Base-by-base conservation (phyloP, 2,888 invertebrate genomes). In the Yponomeuta malinellus region DNA sequence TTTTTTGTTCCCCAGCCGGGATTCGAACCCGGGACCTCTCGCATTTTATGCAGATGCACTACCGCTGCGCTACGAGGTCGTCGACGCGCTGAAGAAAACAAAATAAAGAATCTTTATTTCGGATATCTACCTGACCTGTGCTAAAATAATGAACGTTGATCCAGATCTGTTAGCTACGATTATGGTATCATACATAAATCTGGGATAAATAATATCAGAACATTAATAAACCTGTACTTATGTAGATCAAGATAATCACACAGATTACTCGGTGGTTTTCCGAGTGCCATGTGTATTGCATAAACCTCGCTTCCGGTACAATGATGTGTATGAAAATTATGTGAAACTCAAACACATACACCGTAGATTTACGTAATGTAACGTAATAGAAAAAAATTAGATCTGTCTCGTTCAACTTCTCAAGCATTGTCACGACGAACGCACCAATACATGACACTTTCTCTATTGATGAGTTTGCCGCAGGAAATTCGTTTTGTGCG, bases 401-500 rank as follows among this genome's bases (percentile, higher is more conserved):
- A 64, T 64, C 23, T 65, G 65, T 65, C 65, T 65, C 31, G 31
- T 43, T 43, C 43, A 43, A 31, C 31, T 65, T 52, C 68, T 68
- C 68, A 15, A 52, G 68, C 68, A 68, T 68, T 68, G 68, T 68
- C 68, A 68, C 72, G 71, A 71, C 67, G 71, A 72, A 67, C 69
- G 33, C 29, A 59, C 15, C 64, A 71, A 31, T 43, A 77, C 12
- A 59, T 59, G 52, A 59, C 52, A 59, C 82, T 81, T 82, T 82
- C 81, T 79, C 78, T 75, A 75, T 74, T 75, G 75, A 76, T 74
- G 73, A 74, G 63, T 37, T 63, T 70, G 70, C 37, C 63, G 10
- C 69, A 69, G 70, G 63, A 63, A 63, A 33, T 43, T 29, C n/a
- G 15, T 48, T 37, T 68, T 68, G 33, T 48, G 70, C 70, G 63